Evolutionary conservation across 2,113 vertebrate genomes (phyloP), one percentile per base, ranked within the genome.

Genomic region (Herpetotheres cachinnans): DNA sequence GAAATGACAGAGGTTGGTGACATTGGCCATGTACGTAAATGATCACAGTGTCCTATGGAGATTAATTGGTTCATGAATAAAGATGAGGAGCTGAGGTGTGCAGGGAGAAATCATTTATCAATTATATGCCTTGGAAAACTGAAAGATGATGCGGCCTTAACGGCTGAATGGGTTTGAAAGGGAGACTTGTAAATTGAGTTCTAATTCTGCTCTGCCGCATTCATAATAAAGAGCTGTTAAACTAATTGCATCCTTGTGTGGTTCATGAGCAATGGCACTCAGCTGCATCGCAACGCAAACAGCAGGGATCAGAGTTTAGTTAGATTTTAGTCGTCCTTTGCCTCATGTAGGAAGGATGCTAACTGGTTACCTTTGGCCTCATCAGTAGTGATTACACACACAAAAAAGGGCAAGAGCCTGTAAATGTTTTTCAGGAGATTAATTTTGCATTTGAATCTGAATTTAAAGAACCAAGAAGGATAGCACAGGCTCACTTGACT

Each of bases 151-250:
- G 85, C 22, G 16, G 92, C 79, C 87, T 95, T 95, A 97, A 97
- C 79, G 49, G 86, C 92, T 97, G 95, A 95, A 89, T 94, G 94
- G 93, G 71, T 98, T 94, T 98, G 91, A 97, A 98, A 98, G 96
- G 78, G 89, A 97, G 96, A 94, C 93, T 97, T 98, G 93, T 96
- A 97, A 97, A 98, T 93, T 95, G 95, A 97, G 89, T 82, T 97
- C 82, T 97, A 96, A 97, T 94, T 97, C 89, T 91, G 81, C 94
- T 96, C 95, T 89, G 82, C 89, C 11, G 84, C 86, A 95, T 74
- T 97, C 92, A 66, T 96, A 96, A 97, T 96, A 93, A 97, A 96
- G 90, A 86, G 79, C 76, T 83, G 90, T 95, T 95, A 91, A 93
- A 96, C 94, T 96, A 97, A 97, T 94, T 95, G 90, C 86, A 88